Conservation (phyloP, 2,113 vertebrate species). For the Ctenodactylus gundi region DNA sequence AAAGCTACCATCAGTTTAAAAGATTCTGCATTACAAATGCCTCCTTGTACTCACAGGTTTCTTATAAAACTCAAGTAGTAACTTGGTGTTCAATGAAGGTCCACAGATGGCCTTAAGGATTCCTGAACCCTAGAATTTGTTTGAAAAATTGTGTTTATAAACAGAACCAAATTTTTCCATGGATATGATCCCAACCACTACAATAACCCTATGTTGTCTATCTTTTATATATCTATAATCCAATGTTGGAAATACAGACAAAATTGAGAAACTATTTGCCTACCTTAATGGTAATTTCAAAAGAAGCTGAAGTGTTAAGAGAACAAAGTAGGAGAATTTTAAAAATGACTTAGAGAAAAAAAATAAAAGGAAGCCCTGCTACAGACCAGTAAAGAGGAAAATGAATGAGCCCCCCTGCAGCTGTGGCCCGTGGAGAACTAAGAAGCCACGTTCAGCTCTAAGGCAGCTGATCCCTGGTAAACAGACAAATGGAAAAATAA, state of each 20-base stretch:
- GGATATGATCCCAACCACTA: rapidly evolving
- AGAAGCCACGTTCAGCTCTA: not conserved
- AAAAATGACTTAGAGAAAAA: not conserved
- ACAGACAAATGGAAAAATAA: not conserved
- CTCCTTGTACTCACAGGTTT: not conserved
- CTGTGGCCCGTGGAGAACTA: not conserved
- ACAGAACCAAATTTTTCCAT: not conserved
- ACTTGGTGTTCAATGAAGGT: not conserved
- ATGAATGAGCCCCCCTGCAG: too few species aligned
- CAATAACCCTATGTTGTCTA: not conserved
- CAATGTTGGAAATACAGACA: not conserved
- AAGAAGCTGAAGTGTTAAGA: not conserved
- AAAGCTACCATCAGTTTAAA: not conserved
- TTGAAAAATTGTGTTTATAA: not conserved
- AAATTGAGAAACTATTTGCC: not conserved
- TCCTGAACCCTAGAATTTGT: not conserved
- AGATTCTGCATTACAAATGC: not conserved
- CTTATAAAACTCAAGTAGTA: not conserved
- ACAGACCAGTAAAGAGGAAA: not conserved
- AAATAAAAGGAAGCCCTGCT: not conserved
- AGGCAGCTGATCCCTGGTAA: not conserved
- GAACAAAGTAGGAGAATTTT: not conserved
- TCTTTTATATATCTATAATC: not conserved
- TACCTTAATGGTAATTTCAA: not conserved
- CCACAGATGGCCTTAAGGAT: not conserved